Evolutionary conservation across 2,797 vertebrate species (phyloP).

Genomic region (Fistularia tabacaria): DNA sequence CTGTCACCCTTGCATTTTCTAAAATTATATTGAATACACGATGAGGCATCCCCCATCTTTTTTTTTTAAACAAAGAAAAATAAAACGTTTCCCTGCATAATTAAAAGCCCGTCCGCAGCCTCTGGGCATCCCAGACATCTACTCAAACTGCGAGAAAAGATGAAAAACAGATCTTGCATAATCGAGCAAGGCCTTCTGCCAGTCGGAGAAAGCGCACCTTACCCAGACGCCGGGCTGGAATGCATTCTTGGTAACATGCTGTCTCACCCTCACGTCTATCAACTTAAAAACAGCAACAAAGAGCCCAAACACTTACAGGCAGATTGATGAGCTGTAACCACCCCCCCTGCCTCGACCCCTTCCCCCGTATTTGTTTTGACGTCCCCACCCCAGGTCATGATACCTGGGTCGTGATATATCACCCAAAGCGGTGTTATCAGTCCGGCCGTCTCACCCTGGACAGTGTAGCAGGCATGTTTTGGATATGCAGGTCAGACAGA

Average conservation of each 20-base stretch:
- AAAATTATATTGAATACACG: slow-evolving; percentile 58
- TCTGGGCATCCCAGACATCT: slow-evolving; percentile 52
- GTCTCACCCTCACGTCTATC: slow-evolving; percentile 60
- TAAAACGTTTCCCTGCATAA: slow-evolving; percentile 68
- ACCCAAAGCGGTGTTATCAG: slow-evolving; percentile 33
- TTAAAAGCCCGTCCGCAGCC: slow-evolving; percentile 73
- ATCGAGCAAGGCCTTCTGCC: slow-evolving; percentile 38
- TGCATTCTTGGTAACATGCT: slow-evolving; percentile 60
- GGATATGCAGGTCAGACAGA: not conserved
- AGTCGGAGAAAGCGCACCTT: slow-evolving; percentile 67
- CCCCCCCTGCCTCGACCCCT: slow-evolving; percentile 23
- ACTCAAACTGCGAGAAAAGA: slow-evolving; percentile 63
- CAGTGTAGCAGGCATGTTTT: slow-evolving; percentile 1
- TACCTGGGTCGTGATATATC: slow-evolving; percentile 43
- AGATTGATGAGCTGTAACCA: slow-evolving; percentile 63
- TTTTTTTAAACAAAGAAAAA: slow-evolving; percentile 56
- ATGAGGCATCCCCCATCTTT: slow-evolving; percentile 48
- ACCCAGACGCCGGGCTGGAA: slow-evolving; percentile 67
- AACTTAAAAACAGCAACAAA: slow-evolving; percentile 47
- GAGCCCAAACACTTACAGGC: slow-evolving; percentile 58
- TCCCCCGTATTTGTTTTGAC: slow-evolving; percentile 53
- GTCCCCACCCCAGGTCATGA: slow-evolving; percentile 40
- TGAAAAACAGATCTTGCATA: slow-evolving; percentile 69
- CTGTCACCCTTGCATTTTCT: slow-evolving; percentile 25
- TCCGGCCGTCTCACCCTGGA: slow-evolving; percentile 36